Percentiles rank a stretch among this genome's conserved stretches.
Evolutionary conservation across 1,140 invertebrate genomes (phyloP).

Genomic region (Bombus confusus): DNA sequence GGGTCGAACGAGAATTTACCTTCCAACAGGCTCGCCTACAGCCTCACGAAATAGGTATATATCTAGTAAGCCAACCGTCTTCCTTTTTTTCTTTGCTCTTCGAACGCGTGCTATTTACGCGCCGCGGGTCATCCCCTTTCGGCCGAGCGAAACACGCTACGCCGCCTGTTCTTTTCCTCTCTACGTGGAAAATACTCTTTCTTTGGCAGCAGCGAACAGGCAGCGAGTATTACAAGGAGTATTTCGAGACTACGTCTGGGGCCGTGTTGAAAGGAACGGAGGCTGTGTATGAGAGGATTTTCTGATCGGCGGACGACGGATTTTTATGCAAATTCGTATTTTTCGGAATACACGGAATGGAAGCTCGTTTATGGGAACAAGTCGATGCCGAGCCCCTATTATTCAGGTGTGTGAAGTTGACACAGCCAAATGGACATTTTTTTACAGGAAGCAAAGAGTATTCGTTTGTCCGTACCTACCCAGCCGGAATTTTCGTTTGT

Average conservation of each 20-base stretch:
- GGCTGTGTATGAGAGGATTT: no score
- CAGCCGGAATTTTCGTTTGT: no score
- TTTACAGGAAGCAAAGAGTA: no score
- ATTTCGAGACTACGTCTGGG: constrained; percentile 8
- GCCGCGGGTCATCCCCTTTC: constrained; percentile 32
- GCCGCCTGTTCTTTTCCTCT: background rate
- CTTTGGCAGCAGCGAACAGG: background rate
- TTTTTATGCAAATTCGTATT: no score
- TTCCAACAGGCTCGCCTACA: constrained; percentile 4
- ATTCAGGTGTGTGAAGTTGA: no score
- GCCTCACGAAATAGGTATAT: constrained; percentile 32
- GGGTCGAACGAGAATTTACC: constrained; percentile 33
- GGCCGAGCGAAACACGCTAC: background rate
- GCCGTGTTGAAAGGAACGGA: background rate
- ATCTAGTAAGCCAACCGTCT: background rate
- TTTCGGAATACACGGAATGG: no score
- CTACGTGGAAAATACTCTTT: constrained; percentile 1
- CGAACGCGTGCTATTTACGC: constrained; percentile 40
- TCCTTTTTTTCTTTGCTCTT: background rate
- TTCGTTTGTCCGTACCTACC: no score
- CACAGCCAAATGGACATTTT: no score
- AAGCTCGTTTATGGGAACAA: no score
- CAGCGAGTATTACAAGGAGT: background rate
- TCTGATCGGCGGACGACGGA: no score
- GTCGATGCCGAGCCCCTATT: no score